phyloP scores from a whole-genome alignment of 1,140 invertebrate genomes.

The Bombus affinis region DNA sequence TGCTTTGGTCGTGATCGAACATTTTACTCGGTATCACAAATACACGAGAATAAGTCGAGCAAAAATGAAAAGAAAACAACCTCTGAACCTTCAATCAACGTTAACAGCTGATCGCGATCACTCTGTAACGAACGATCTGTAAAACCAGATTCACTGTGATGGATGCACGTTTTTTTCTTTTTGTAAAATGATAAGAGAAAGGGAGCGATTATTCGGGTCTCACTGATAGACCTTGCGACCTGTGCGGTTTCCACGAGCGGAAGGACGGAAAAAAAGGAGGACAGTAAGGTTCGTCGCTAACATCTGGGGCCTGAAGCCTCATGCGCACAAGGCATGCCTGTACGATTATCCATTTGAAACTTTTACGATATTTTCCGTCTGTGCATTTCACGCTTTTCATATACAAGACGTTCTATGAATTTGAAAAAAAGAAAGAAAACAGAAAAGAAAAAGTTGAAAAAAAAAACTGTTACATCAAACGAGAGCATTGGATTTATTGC shows the following conservation, averaged over 20 bases:
- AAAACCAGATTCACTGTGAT: constrained; percentile 2
- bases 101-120: constrained; percentile 63
- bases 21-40: background rate
- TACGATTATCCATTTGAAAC: background rate
- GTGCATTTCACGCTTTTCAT: background rate
- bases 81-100: constrained; percentile 45
- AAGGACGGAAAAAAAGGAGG: constrained; percentile 43
- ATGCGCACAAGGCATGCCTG: constrained; percentile 43
- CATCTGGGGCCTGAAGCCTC: constrained; percentile 62
- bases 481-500: background rate
- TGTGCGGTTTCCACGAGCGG: constrained; percentile 47
- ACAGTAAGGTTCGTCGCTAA: constrained; percentile 45
- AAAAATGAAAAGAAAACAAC: background rate
- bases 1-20: constrained; percentile 8
- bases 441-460: background rate
- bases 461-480: background rate
- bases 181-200: constrained; percentile 24
- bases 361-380: constrained; percentile 21
- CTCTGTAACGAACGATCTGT: background rate
- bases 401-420: background rate
- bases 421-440: background rate
- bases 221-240: constrained; percentile 36
- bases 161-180: constrained; percentile 11
- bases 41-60: background rate
- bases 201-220: constrained; percentile 19